phyloP scores from a whole-genome alignment of 2,797 vertebrate species.

The Morelia viridis region DNA sequence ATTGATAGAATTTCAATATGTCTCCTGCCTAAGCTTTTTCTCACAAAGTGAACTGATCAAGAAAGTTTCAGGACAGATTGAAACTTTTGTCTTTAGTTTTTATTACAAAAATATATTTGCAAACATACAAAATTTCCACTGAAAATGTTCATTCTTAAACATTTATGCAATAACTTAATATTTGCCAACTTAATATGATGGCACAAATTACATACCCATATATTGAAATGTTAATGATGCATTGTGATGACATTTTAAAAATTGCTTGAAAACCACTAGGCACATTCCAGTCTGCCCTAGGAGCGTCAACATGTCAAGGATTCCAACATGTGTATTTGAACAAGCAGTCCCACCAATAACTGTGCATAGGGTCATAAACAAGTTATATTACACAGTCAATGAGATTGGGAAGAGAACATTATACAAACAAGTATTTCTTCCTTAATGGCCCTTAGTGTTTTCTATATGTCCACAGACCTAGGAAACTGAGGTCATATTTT shows the following conservation, averaged over 20 bases:
- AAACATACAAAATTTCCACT: constrained; percentile 81
- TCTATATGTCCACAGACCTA: background rate
- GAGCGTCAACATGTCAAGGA: background rate
- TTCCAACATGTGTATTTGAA: background rate
- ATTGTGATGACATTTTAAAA: constrained; percentile 55
- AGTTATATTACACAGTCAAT: background rate
- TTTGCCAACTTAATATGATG: constrained; percentile 78
- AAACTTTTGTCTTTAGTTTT: constrained; percentile 78
- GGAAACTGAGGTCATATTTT: background rate
- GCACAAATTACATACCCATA: constrained; percentile 74
- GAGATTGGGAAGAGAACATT: background rate
- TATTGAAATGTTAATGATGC: constrained; percentile 72
- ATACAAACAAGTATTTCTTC: background rate
- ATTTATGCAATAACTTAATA: constrained; percentile 80
- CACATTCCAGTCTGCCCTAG: constrained; percentile 30
- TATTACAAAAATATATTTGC: constrained; percentile 85
- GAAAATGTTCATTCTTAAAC: constrained; percentile 80
- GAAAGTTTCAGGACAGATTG: constrained; percentile 69
- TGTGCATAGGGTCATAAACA: background rate
- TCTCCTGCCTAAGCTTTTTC: background rate
- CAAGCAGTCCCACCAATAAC: background rate
- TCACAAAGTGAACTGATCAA: constrained; percentile 46
- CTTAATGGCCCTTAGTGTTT: background rate
- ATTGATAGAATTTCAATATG: background rate
- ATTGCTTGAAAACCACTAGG: constrained; percentile 35